Evolutionary conservation across 2,797 vertebrate species (phyloP), one percentile per base, ranked within the genome.

Genomic region (Passerculus sandwichensis): DNA sequence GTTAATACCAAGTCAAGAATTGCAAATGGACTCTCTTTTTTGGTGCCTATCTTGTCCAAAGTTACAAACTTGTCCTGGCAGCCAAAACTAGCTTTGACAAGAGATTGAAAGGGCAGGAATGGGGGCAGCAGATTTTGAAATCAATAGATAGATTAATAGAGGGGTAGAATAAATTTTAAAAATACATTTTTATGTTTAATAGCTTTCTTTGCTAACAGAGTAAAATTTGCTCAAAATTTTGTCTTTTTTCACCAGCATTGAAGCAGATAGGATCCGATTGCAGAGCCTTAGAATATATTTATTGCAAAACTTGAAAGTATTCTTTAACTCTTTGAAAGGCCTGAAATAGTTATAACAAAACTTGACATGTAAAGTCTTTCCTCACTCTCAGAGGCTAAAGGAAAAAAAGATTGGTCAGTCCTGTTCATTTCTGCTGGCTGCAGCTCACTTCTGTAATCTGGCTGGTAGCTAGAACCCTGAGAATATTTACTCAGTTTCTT

Each of bases 381-480:
- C 10, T 84, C 3, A 4, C 15, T 91, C 29, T 82, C 53, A 59
- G 64, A 20, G 74, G 21, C 17, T 71, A 50, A 89, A 82, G n/a
- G 18, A 53, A 76, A 85, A 79, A 45, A 93, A n/a, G 9, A 44
- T 32, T 73, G 36, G 21, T 85, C 21, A 13, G 60, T 89, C 34
- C 34, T 69, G 29, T 64, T 94, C 42, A 25, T 65, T 94, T 94
- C 70, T 71, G 30, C 53, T 82, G 60, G 34, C 50, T 61, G 3
- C 26, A 81, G 21, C 26, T 93, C 34, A 50, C 15, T 70, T 91
- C n/a, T 5, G 3, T 75, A 86, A 34, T 15, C 53, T 94, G 53
- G 34, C 42, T 88, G 32, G 15, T 62, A 45, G 29, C 59, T 73
- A 84, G 70, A 90, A 73, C 4, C 12, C 5, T 1, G 10, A 69